Evolutionary conservation across 2,113 vertebrate genomes (phyloP).

Genomic region (Electrona antarctica): DNA sequence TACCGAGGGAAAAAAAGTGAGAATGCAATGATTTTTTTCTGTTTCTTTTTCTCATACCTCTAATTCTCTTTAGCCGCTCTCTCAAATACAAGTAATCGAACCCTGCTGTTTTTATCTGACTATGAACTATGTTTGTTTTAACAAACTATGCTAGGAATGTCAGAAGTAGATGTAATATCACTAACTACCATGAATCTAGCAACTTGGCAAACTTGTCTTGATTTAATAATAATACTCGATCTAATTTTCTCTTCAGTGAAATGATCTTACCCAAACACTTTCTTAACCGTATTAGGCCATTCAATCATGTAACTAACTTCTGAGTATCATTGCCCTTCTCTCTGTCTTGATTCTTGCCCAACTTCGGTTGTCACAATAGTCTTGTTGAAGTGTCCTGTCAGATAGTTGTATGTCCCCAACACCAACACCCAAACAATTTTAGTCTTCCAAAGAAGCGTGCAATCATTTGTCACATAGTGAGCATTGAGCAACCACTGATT

Average conservation of each 20-base stretch:
- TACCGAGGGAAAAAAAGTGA: constrained; percentile 33
- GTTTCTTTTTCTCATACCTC: constrained; percentile 38
- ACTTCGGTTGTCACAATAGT: constrained; percentile 28
- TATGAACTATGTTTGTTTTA: constrained; percentile 70
- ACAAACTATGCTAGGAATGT: constrained; percentile 70
- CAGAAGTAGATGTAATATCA: constrained; percentile 56
- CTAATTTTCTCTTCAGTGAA: constrained; percentile 35
- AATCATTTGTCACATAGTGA: constrained; percentile 53
- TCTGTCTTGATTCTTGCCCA: constrained; percentile 7
- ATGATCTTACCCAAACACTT: constrained; percentile 31
- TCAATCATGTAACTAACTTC: constrained; percentile 35
- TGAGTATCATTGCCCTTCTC: constrained; percentile 13
- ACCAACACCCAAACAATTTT: constrained; percentile 46
- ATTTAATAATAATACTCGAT: background rate
- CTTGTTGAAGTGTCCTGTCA: constrained; percentile 40
- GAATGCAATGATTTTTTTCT: constrained; percentile 41
- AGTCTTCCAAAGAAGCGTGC: constrained; percentile 74
- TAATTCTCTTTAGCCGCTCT: constrained; percentile 16
- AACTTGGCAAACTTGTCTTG: no score
- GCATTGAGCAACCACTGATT: constrained; percentile 55
- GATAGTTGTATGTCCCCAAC: constrained; percentile 28
- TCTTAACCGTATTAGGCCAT: constrained; percentile 36
- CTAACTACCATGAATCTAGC: no score
- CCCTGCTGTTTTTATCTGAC: constrained; percentile 51
- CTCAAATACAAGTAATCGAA: constrained; percentile 38